Percentiles rank a stretch among this genome's conserved stretches.
Evolutionary conservation across 2,888 invertebrate species (phyloP).

Genomic region (Galerucella pusilla): DNA sequence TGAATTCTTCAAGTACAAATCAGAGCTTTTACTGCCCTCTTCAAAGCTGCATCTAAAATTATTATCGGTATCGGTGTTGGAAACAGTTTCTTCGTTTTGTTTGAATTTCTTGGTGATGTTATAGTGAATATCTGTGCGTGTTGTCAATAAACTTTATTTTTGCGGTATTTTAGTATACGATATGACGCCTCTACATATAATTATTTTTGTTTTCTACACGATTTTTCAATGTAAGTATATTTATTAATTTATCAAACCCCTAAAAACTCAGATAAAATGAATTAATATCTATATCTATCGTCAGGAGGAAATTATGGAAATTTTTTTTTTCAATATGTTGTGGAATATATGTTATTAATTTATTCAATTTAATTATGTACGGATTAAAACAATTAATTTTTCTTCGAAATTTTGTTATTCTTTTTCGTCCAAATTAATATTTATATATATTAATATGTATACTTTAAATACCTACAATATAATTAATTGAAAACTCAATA

Average conservation of each 20-base stretch:
- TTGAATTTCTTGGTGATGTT: neutral
- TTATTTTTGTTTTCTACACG: slow-evolving; percentile 12
- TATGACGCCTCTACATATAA: neutral
- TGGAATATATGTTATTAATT: too few relatives aligned
- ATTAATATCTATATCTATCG: too few relatives aligned
- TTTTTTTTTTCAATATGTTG: too few relatives aligned
- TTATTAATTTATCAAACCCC: neutral
- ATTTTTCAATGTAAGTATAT: slow-evolving; percentile 24
- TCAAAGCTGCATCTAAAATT: slow-evolving; percentile 31
- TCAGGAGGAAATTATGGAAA: too few relatives aligned
- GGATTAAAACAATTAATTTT: too few relatives aligned
- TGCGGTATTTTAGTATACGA: neutral
- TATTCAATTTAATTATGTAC: too few relatives aligned
- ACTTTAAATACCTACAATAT: neutral
- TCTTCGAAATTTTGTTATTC: too few relatives aligned
- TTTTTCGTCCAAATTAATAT: too few relatives aligned
- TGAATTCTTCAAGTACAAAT: slow-evolving; percentile 32
- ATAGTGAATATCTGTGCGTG: slow-evolving; percentile 16
- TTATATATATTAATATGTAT: too few relatives aligned
- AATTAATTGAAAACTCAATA: neutral
- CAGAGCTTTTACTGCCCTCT: slow-evolving; percentile 38
- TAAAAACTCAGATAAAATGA: neutral
- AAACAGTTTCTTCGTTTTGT: slow-evolving; percentile 28
- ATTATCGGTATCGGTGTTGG: slow-evolving; percentile 5
- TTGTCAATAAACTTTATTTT: neutral